These are phyloP conservation scores for Phrynocephalus vlangalii DNA, from an alignment of 2,797 vertebrate genomes.

Conservation along the genomic window DNA sequence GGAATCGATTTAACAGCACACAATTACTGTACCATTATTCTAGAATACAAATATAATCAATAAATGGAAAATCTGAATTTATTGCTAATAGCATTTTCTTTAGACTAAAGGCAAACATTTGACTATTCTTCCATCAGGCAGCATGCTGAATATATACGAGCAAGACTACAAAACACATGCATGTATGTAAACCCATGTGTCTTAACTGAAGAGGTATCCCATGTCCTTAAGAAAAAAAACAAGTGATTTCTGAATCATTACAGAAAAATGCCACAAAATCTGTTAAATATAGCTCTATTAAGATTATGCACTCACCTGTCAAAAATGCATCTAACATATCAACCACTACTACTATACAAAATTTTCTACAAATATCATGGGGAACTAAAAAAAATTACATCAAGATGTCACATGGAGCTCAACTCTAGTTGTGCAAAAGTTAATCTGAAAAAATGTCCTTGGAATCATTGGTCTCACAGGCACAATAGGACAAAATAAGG, in stretches of 20 bases:
- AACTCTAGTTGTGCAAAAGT: background rate
- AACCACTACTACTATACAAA: background rate
- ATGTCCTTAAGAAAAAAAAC: background rate
- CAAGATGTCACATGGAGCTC: slow-evolving; percentile 1
- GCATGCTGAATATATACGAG: background rate
- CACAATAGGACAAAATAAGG: background rate
- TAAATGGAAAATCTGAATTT: background rate
- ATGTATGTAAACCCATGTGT: background rate
- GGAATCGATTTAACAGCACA: too few relatives aligned
- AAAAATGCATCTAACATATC: background rate
- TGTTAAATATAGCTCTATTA: background rate
- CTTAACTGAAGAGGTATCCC: too few relatives aligned
- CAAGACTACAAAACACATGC: background rate
- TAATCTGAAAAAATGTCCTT: background rate
- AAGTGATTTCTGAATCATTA: background rate
- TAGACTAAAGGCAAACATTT: background rate
- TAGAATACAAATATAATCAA: background rate
- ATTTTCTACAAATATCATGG: background rate
- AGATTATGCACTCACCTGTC: background rate
- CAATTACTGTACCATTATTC: too few relatives aligned
- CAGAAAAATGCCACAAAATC: background rate
- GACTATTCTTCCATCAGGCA: background rate
- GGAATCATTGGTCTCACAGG: background rate
- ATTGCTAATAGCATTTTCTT: background rate
- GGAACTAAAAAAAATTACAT: background rate